A percentile compares a stretch with the other conserved stretches of the same genome.
Conservation (phyloP, 2,888 invertebrate species). For the Norana najaformis region DNA sequence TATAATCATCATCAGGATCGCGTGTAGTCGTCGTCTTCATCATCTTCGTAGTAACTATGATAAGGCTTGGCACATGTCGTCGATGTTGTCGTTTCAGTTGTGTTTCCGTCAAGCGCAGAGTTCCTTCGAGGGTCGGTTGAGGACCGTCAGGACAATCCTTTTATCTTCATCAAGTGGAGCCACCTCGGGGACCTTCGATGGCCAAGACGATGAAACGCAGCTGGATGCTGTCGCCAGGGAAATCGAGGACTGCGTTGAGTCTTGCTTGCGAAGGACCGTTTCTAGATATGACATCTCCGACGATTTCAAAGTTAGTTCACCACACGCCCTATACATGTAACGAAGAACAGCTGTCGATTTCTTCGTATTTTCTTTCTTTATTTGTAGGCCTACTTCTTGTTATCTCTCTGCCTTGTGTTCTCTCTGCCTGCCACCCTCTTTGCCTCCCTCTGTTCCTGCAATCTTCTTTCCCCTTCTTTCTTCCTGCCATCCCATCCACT, state of each 20-base stretch:
- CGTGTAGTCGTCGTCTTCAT: neutral
- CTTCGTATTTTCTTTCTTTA: too few species aligned
- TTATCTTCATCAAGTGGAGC: neutral
- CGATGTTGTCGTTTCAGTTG: neutral
- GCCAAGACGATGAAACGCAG: neutral
- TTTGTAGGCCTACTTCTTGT: too few species aligned
- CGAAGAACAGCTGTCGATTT: too few species aligned
- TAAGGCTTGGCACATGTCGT: neutral
- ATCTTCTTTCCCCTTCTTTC: neutral
- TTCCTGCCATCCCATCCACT: neutral
- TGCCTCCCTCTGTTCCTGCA: neutral
- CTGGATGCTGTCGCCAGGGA: conserved; percentile 46
- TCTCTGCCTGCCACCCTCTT: neutral
- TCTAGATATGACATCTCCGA: conserved; percentile 67
- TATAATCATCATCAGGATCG: neutral
- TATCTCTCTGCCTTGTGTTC: too few species aligned
- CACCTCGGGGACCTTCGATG: neutral
- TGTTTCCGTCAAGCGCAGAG: conserved; percentile 7
- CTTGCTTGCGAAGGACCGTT: conserved; percentile 73
- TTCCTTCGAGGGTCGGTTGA: neutral
- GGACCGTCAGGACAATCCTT: neutral
- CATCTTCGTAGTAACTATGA: neutral
- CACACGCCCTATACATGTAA: too few species aligned
- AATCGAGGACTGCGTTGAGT: conserved; percentile 66
- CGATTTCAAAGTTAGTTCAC: conserved; percentile 54